Conservation (phyloP, 2,113 vertebrate genomes). For the Elephantulus edwardii region DNA sequence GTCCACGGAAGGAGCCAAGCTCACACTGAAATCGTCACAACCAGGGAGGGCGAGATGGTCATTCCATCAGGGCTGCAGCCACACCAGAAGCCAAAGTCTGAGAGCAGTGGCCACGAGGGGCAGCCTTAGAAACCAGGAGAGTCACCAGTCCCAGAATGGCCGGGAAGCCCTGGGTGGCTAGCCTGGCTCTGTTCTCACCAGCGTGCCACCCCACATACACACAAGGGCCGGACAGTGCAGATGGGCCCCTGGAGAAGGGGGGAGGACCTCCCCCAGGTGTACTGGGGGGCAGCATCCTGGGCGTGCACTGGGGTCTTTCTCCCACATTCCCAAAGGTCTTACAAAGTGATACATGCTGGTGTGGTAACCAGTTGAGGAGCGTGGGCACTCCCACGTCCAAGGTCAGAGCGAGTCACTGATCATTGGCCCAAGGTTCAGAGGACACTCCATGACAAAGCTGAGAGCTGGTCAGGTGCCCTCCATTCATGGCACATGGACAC, state of each 20-base stretch:
- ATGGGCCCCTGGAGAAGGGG: rapidly evolving
- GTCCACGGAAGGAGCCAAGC: rapidly evolving
- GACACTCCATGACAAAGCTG: neutral
- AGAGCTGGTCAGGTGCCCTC: rapidly evolving
- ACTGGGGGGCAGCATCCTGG: too few species aligned
- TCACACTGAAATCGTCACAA: neutral
- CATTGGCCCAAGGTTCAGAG: too few species aligned
- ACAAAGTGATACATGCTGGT: too few species aligned
- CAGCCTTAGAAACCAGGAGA: neutral
- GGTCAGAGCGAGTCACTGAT: too few species aligned
- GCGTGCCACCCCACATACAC: neutral
- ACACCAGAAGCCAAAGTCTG: rapidly evolving
- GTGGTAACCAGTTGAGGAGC: too few species aligned
- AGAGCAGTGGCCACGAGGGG: neutral
- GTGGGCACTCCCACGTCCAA: too few species aligned
- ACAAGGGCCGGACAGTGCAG: neutral
- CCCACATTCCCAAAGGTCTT: too few species aligned
- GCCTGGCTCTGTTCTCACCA: neutral
- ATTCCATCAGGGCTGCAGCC: too few species aligned
- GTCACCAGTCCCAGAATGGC: neutral
- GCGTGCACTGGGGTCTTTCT: too few species aligned
- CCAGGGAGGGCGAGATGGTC: too few species aligned
- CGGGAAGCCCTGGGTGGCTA: neutral
- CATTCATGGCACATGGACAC: rapidly evolving
- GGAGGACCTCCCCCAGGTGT: too few species aligned